Evolutionary conservation across 2,113 vertebrate species (phyloP), one percentile per base, ranked within the genome.

Genomic region (Mandrillus leucophaeus): DNA sequence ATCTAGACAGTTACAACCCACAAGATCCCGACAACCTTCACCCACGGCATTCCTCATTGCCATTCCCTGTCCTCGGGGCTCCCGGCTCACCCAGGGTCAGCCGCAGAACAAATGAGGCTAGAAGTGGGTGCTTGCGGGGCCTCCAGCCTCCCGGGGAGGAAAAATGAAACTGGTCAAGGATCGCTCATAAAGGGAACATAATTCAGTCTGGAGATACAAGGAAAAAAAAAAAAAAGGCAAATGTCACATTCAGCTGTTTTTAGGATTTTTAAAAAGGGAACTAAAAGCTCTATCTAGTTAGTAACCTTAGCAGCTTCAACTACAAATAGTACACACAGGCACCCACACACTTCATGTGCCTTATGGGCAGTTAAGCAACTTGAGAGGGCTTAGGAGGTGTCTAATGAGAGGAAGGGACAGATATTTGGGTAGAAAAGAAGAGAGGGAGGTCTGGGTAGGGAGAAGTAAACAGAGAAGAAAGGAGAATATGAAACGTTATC

Each of bases 231-330:
- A 72, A 38, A 73, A 40, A 76, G 81, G 9, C 2, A 95, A 91
- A 94, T 43, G 27, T 27, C 73, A 25, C 82, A 45, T 43, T 59
- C 38, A 59, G n/a, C 73, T 80, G 52, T 61, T 96, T 81, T 45
- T 50, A 35, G 64, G n/a, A 70, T 78, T 30, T 48, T 80, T 27
- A n/a, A 89, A 94, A 83, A 22, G 22, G 66, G 61, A 90, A 91
- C 64, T 11, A 27, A 95, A 92, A 80, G 12, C 40, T 86, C 38
- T 80, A 35, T 7, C 64, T 48, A 23, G 84, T 76, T 52, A 23
- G 84, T 76, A 73, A 95, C 81, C 81, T 45, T 32, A 64, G 59
- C 55, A 78, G 93, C 52, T 75, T 96, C 38, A 80, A 81, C 78
- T 40, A 52, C 40, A 97, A 50, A 88, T 17, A 66, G 13, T 20